Evolutionary conservation across 92 coral and sea anemone genomes (phyloP), one percentile per base, ranked within the genome.

Genomic region (Siderastrea siderea): DNA sequence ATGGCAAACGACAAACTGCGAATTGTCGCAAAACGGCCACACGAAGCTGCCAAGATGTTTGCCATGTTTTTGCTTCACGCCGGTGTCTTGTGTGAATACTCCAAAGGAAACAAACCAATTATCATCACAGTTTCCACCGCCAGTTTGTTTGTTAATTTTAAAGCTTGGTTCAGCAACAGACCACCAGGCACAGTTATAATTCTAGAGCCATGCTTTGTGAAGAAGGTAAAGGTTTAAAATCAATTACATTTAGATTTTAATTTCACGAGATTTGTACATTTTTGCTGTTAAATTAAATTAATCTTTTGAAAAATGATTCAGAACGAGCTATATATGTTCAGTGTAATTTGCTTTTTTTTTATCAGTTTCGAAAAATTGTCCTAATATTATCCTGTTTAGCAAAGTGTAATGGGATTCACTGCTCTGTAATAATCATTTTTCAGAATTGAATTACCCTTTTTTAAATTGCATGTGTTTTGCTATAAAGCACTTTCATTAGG

Each of bases 41-140:
- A 60, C 16, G 82, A 74, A 63, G 88, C 82, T 55, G 82, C 88
- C 58, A 84, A 84, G 68, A 84, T 68, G 80, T 82, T 82, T 82
- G 79, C 66, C 2, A 82, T 61, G 88, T 84, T 74, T 59, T 7
- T 84, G 26, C 55, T 57, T 45, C 83, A 75, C 57, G 61, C 83
- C n/a, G 83, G 89, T 51, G 45, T 64, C 14, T 26, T 85, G 38
- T 74, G 64, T 47, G 74, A 74, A 46, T 84, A 84, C 68, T 84
- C 82, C 12, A 84, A 74, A 62, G 88, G 88, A 71, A 84, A 84
- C 82, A 84, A 73, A 61, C 80, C 82, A n/a, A n/a, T n/a, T 10
- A n/a, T n/a, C n/a, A n/a, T n/a, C n/a, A n/a, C n/a, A n/a, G n/a
- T n/a, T n/a, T n/a, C n/a, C n/a, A n/a, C n/a, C n/a, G n/a, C n/a